Evolutionary conservation across 2,888 invertebrate species (phyloP).

Genomic region (Entomobrya multifasciata): DNA sequence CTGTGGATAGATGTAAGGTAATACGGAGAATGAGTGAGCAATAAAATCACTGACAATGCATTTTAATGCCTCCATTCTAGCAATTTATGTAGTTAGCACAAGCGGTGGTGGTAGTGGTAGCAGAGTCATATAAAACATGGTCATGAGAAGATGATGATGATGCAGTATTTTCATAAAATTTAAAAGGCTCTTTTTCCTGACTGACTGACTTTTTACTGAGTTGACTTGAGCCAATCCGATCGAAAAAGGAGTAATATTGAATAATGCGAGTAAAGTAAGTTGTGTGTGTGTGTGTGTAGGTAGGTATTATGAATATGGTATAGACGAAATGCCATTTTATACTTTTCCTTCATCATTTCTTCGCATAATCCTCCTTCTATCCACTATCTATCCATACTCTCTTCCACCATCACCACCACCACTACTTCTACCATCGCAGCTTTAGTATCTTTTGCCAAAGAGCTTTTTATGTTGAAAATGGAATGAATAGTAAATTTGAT

Average conservation of each 20-base stretch:
- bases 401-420: too few relatives aligned
- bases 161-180: constrained; percentile 55
- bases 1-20: constrained; percentile 25
- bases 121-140: not conserved
- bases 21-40: constrained; percentile 56
- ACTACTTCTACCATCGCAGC: not conserved
- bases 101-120: not conserved
- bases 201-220: constrained; percentile 5
- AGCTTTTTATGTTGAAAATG: constrained; percentile 33
- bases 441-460: not conserved
- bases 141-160: constrained; percentile 1
- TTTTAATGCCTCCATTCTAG: constrained; percentile 60
- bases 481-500: constrained; percentile 40
- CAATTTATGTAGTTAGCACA: constrained; percentile 49
- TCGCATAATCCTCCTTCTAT: constrained; percentile 15
- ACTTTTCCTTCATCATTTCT: constrained; percentile 10
- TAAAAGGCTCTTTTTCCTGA: constrained; percentile 16
- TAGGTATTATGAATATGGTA: too few relatives aligned
- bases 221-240: not conserved
- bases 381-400: not conserved
- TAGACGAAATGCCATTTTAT: not conserved
- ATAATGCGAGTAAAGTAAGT: constrained; percentile 30
- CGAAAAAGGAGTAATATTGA: constrained; percentile 19
- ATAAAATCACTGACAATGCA: constrained; percentile 73
- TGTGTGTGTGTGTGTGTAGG: too few relatives aligned